These are phyloP conservation scores for Australoheros facetus DNA, from an alignment of 2,797 vertebrate genomes.

Conservation along the genomic window DNA sequence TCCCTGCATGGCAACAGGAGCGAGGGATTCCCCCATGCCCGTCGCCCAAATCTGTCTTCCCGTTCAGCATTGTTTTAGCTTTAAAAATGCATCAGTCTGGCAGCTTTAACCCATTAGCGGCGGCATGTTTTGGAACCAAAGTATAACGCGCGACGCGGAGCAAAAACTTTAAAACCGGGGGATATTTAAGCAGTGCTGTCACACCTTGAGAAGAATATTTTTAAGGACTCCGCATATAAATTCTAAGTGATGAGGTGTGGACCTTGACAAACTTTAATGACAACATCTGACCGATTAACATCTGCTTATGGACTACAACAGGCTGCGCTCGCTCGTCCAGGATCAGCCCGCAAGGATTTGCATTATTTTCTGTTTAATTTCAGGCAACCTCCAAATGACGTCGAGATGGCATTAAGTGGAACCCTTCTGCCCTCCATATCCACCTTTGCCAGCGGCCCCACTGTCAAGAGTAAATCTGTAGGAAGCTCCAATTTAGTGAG, in stretches of 20 bases:
- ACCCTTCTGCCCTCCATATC: constrained; percentile 94
- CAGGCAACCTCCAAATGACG: constrained; percentile 94
- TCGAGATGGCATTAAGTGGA: constrained; percentile 95
- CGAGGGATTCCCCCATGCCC: constrained; percentile 75
- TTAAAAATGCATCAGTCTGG: background rate
- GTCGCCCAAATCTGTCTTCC: constrained; percentile 56
- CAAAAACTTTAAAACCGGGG: constrained; percentile 49
- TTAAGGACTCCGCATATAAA: constrained; percentile 12
- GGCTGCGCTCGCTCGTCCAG: constrained; percentile 7
- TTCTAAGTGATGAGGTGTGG: constrained; percentile 79
- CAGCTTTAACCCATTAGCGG: constrained; percentile 26
- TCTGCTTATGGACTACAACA: constrained; percentile 37
- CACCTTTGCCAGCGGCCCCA: constrained; percentile 88
- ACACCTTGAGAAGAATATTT: constrained; percentile 1
- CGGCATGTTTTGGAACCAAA: constrained; percentile 63
- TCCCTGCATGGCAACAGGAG: constrained; percentile 71
- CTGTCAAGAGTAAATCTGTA: constrained; percentile 85
- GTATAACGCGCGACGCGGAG: constrained; percentile 48
- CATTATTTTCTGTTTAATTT: constrained; percentile 51
- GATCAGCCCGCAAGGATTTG: constrained; percentile 54
- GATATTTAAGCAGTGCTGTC: constrained; percentile 22
- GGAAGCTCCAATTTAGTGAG: constrained; percentile 89
- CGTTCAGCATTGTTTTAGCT: constrained; percentile 17
- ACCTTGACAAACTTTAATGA: constrained; percentile 30
- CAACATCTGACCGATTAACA: constrained; percentile 6